A percentile compares a stretch with the other conserved stretches of the same genome.
Conservation (phyloP, 2,888 invertebrate species). For the Hypomecis punctinalis region DNA sequence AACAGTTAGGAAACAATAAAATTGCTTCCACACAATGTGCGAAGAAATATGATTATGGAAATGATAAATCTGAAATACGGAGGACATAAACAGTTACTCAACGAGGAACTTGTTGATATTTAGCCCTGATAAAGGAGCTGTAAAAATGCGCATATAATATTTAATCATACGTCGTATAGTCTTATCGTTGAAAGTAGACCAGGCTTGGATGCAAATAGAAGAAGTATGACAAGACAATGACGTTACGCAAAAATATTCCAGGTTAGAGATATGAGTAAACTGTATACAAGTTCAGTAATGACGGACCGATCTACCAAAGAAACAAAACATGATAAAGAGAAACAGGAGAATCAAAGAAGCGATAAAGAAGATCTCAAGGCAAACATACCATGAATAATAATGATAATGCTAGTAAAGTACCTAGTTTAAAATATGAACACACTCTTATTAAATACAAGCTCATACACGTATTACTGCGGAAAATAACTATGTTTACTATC, state of each 20-base stretch:
- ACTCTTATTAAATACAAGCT: not conserved
- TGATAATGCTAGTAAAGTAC: no score
- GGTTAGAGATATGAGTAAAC: no score
- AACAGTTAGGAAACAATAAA: slow-evolving; percentile 10
- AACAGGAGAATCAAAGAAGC: not conserved
- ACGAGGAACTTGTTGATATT: slow-evolving; percentile 16
- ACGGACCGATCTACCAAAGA: not conserved
- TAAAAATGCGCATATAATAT: slow-evolving; percentile 8
- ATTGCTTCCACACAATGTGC: slow-evolving; percentile 8
- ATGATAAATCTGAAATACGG: slow-evolving; percentile 26
- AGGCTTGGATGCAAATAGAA: slow-evolving; percentile 27
- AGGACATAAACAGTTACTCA: slow-evolving; percentile 41
- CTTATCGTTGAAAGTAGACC: slow-evolving; percentile 35
- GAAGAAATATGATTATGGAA: slow-evolving; percentile 17
- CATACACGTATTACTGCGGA: not conserved
- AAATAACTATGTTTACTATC: slow-evolving; percentile 8
- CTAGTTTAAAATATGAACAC: not conserved
- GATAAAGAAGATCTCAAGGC: not conserved
- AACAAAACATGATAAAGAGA: not conserved
- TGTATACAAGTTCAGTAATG: no score
- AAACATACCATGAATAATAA: not conserved
- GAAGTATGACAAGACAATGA: slow-evolving; percentile 22
- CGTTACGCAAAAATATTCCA: slow-evolving; percentile 5
- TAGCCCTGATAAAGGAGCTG: slow-evolving; percentile 25
- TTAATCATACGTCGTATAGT: slow-evolving; percentile 7